Conservation (phyloP, 2,113 vertebrate genomes). For the Elachura formosa region DNA sequence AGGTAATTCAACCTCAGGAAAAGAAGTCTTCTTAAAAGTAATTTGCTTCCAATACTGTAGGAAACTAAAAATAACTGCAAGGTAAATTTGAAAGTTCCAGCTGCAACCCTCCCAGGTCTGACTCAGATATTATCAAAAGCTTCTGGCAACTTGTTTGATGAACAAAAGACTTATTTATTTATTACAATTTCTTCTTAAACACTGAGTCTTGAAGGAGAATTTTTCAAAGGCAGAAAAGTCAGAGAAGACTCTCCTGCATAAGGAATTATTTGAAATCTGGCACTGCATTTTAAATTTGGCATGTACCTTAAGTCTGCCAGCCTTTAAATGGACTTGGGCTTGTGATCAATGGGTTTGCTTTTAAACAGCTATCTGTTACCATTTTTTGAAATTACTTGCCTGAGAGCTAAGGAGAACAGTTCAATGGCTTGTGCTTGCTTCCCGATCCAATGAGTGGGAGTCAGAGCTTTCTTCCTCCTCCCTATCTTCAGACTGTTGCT, state of each 20-base stretch:
- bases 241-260: background rate
- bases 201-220: background rate
- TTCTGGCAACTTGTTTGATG: too few species aligned
- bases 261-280: background rate
- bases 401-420: background rate
- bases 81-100: too few species aligned
- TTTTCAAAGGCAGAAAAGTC: background rate
- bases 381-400: background rate
- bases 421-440: background rate
- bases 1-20: too few species aligned
- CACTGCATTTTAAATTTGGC: background rate
- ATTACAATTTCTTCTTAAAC: background rate
- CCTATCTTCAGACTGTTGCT: background rate
- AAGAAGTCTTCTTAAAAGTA: too few species aligned
- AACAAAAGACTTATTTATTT: too few species aligned
- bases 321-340: background rate
- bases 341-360: background rate
- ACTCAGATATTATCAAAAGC: too few species aligned
- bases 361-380: background rate
- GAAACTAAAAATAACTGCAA: too few species aligned
- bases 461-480: fast-evolving
- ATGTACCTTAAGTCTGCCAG: background rate
- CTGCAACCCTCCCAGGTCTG: too few species aligned
- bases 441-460: fast-evolving
- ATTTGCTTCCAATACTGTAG: too few species aligned